Conservation (phyloP, 2,113 vertebrate species). For the Eptesicus fuscus region DNA sequence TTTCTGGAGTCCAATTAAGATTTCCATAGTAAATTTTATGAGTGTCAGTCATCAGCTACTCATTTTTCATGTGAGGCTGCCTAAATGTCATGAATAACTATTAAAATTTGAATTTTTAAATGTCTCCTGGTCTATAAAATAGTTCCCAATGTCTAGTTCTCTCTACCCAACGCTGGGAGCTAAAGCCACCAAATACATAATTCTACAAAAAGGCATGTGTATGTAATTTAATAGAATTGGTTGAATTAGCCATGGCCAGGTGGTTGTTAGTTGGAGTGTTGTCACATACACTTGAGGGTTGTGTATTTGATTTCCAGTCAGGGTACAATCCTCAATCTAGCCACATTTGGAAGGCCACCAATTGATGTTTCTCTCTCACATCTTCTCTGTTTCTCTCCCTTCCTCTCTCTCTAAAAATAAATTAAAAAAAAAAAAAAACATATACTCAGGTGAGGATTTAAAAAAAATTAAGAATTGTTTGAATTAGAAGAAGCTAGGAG, state of each 20-base stretch:
- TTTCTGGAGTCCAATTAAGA: neutral
- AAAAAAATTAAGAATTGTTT: neutral
- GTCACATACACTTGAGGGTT: neutral
- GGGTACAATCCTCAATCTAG: neutral
- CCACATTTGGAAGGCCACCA: neutral
- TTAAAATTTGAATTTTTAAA: neutral
- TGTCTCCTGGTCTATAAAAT: neutral
- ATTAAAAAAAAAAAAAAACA: neutral
- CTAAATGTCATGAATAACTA: neutral
- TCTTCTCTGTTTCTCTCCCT: no score
- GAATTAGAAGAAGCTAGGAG: neutral
- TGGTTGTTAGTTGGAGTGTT: neutral
- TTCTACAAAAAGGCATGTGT: neutral
- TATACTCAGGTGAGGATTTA: neutral
- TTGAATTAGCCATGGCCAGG: neutral
- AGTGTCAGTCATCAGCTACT: neutral
- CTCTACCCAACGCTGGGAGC: neutral
- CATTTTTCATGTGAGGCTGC: neutral
- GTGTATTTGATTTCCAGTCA: neutral
- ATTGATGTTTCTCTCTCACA: neutral
- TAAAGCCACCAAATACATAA: neutral
- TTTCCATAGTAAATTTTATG: neutral
- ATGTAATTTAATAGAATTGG: neutral
- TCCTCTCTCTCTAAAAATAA: neutral
- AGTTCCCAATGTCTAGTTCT: neutral